Evolutionary conservation across 2,113 vertebrate species (phyloP).

Genomic region (Nannospalax galili): DNA sequence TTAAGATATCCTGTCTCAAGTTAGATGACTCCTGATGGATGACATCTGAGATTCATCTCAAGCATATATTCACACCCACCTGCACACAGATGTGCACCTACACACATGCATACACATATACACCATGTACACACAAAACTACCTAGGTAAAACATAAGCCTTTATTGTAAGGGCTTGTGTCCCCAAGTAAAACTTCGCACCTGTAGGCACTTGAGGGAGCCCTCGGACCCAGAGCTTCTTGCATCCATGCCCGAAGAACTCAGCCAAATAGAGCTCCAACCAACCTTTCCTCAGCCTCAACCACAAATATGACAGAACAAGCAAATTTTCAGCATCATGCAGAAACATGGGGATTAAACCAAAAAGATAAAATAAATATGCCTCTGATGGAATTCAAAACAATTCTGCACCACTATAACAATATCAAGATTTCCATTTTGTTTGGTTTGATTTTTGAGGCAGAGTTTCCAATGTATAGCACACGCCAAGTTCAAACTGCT

Average conservation of each 20-base stretch:
- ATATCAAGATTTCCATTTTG: not conserved
- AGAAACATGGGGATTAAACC: not conserved
- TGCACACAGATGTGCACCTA: not conserved
- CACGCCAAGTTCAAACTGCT: not conserved
- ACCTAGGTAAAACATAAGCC: not conserved
- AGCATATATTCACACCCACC: not conserved
- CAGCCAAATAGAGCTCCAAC: not conserved
- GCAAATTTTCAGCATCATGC: not conserved
- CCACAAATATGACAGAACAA: not conserved
- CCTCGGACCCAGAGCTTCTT: not conserved
- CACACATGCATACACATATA: not conserved
- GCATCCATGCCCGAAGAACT: not conserved
- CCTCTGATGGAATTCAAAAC: not conserved
- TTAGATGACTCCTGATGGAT: not conserved
- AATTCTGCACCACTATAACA: not conserved
- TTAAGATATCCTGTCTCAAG: not conserved
- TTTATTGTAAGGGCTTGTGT: not conserved
- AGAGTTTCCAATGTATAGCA: not conserved
- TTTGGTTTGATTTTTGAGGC: not conserved
- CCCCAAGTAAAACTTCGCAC: not conserved
- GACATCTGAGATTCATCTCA: not conserved
- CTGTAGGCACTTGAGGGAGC: not conserved
- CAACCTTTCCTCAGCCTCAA: not conserved
- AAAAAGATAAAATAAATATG: not conserved
- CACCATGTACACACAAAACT: not conserved